Conservation (phyloP, 2,113 vertebrate genomes). For the Cyphomyrus plagiostoma region DNA sequence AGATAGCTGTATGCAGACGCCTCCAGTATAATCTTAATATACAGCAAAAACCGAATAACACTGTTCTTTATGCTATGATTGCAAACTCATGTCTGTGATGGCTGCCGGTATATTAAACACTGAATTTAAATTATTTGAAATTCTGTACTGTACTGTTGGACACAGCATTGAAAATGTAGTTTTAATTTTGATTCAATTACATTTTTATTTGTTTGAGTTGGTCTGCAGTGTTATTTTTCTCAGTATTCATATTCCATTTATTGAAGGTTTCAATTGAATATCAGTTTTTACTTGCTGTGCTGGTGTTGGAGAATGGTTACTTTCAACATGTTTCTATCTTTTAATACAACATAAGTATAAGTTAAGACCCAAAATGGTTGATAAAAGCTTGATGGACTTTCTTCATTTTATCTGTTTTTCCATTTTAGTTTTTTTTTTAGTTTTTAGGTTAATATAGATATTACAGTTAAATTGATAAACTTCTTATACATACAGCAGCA, state of each 20-base stretch:
- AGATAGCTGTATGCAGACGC: not conserved
- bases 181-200: slow-evolving; percentile 6
- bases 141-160: slow-evolving; percentile 14
- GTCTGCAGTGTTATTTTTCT: not conserved
- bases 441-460: not conserved
- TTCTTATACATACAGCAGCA: not conserved
- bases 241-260: not conserved
- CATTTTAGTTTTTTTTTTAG: not conserved
- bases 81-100: not conserved
- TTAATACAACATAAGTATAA: not conserved
- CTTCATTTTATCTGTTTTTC: not conserved
- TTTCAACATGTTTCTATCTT: not conserved
- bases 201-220: not conserved
- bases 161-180: not conserved
- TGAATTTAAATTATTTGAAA: slow-evolving; percentile 16
- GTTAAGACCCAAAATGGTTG: not conserved
- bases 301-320: not conserved
- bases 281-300: not conserved
- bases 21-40: not conserved
- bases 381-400: not conserved
- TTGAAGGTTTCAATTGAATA: not conserved
- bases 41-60: not conserved
- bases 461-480: too few relatives aligned
- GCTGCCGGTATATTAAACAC: not conserved
- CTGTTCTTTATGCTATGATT: not conserved